Conservation (phyloP, 1,140 invertebrate genomes). For the Apis laboriosa region DNA sequence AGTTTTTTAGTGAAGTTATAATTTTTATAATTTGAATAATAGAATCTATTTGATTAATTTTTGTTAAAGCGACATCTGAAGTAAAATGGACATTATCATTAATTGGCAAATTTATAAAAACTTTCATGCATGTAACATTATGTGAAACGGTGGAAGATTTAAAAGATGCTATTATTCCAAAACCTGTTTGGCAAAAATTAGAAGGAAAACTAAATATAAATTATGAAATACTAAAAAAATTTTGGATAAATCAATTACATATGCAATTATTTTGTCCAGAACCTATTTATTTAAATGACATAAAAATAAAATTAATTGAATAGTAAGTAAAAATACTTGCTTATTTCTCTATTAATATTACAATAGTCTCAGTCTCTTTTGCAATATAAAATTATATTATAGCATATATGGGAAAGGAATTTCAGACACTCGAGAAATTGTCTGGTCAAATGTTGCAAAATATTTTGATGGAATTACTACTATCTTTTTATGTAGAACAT, state of each 20-base stretch:
- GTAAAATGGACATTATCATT: constrained; percentile 46
- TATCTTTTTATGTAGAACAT: constrained; percentile 60
- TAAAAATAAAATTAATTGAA: constrained; percentile 75
- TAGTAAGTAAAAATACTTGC: constrained; percentile 64
- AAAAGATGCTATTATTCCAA: constrained; percentile 67
- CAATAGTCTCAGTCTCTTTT: background rate
- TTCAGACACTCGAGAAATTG: constrained; percentile 54
- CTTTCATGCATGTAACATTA: constrained; percentile 61
- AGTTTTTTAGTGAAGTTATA: background rate
- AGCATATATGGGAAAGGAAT: constrained; percentile 69
- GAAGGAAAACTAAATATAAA: constrained; percentile 66
- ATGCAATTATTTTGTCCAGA: constrained; percentile 70
- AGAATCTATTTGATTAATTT: constrained; percentile 3
- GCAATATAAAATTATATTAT: constrained; percentile 38
- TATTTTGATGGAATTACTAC: constrained; percentile 70
- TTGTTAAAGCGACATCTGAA: constrained; percentile 18
- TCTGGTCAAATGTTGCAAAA: constrained; percentile 61
- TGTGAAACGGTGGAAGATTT: constrained; percentile 67
- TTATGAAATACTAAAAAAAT: constrained; percentile 50
- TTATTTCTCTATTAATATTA: background rate
- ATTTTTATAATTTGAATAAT: background rate
- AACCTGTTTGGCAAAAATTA: constrained; percentile 69
- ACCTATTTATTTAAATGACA: constrained; percentile 69
- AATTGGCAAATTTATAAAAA: constrained; percentile 61
- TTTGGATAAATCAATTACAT: constrained; percentile 72